Evolutionary conservation across 2,888 invertebrate genomes (phyloP).

Genomic region (Masnerella sp.): DNA sequence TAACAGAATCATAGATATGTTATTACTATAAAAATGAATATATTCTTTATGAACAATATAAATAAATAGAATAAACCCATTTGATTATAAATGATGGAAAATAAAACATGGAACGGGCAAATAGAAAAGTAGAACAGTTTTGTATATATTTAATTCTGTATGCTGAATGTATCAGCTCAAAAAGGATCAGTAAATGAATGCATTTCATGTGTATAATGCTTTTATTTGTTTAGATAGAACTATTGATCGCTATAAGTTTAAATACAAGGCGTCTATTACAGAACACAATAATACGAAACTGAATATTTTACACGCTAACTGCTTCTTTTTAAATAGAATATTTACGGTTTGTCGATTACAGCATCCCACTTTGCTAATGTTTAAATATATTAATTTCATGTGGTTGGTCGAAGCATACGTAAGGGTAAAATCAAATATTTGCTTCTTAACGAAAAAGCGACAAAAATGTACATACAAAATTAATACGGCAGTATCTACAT

Average conservation of each 20-base stretch:
- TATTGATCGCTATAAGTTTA: constrained; percentile 75
- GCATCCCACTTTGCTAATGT: constrained; percentile 67
- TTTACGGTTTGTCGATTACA: constrained; percentile 68
- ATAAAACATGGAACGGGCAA: no score
- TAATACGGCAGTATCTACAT: constrained; percentile 68
- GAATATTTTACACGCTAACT: constrained; percentile 75
- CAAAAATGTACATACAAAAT: constrained; percentile 53
- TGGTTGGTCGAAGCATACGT: constrained; percentile 65
- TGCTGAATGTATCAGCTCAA: no score
- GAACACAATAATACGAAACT: constrained; percentile 75
- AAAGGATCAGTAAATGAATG: no score
- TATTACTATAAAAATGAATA: no score
- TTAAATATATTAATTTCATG: constrained; percentile 75
- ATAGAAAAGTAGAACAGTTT: no score
- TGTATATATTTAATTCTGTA: no score
- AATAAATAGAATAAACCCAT: no score
- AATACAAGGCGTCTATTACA: constrained; percentile 76
- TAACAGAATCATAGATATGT: no score
- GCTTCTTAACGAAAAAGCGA: constrained; percentile 54
- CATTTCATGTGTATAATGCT: constrained; percentile 70
- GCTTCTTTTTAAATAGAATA: constrained; percentile 70
- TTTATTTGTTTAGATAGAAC: constrained; percentile 75
- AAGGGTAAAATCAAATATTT: constrained; percentile 54
- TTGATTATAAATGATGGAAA: no score
- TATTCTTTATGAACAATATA: no score